Conservation (phyloP, 2,113 vertebrate genomes). For the Loxodonta africana region DNA sequence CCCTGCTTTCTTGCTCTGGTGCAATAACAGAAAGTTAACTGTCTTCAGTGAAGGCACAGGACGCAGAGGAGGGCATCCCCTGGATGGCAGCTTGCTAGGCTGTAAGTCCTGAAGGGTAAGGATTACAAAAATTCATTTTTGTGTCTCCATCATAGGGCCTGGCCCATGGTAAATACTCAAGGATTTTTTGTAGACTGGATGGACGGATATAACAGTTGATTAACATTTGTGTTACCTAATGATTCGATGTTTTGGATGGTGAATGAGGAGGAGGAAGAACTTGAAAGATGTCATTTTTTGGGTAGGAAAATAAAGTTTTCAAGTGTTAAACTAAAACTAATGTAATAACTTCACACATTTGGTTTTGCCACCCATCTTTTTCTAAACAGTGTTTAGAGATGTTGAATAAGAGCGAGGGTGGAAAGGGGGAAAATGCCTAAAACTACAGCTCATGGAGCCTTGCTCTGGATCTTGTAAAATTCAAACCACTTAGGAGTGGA, state of each 20-base stretch:
- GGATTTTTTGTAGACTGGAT: background rate
- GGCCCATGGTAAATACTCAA: background rate
- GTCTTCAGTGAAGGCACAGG: background rate
- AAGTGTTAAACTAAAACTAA: constrained; percentile 36
- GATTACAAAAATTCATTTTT: background rate
- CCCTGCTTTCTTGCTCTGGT: background rate
- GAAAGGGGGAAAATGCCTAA: background rate
- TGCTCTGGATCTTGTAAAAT: constrained; percentile 59
- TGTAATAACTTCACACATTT: background rate
- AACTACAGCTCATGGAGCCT: constrained; percentile 3
- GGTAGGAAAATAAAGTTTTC: constrained; percentile 49
- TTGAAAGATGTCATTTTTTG: constrained; percentile 35
- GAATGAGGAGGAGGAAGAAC: background rate
- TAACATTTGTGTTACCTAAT: background rate
- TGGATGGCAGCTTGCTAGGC: background rate
- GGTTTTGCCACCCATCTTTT: constrained; percentile 36
- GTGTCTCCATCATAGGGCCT: background rate
- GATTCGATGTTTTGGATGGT: background rate
- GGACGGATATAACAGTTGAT: background rate
- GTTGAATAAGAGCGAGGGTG: background rate
- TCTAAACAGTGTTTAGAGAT: constrained; percentile 27
- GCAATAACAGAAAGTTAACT: background rate
- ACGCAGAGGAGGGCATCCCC: background rate
- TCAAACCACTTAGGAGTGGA: constrained; percentile 50
- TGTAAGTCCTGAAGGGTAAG: background rate